These are phyloP conservation scores for Harpalus rufipes DNA, from an alignment of 2,888 invertebrate genomes.

Conservation along the genomic window DNA sequence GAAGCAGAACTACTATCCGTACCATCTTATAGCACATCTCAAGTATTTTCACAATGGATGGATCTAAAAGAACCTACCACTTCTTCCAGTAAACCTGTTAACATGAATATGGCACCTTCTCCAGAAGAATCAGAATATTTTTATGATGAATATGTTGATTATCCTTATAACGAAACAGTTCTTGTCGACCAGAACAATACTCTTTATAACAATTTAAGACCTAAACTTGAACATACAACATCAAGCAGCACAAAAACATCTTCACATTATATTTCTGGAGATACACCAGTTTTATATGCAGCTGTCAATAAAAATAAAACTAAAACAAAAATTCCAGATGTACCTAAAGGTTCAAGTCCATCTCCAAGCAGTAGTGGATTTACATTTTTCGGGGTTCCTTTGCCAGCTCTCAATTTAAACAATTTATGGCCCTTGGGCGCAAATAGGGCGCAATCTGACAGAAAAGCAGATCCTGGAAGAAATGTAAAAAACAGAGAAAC, in stretches of 20 bases:
- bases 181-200: slow-evolving; percentile 71
- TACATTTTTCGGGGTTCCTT: slow-evolving; percentile 91
- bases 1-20: slow-evolving; percentile 82
- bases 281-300: slow-evolving; percentile 82
- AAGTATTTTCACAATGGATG: slow-evolving; percentile 81
- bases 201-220: slow-evolving; percentile 71
- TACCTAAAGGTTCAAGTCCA: slow-evolving; percentile 73
- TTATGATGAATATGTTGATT: slow-evolving; percentile 90
- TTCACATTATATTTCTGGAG: slow-evolving; percentile 79
- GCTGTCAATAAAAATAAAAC: slow-evolving; percentile 76
- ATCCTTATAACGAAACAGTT: slow-evolving; percentile 83
- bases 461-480: slow-evolving; percentile 73
- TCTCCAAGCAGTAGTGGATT: slow-evolving; percentile 83
- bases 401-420: slow-evolving; percentile 86
- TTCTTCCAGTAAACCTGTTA: slow-evolving; percentile 77
- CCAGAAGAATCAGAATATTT: slow-evolving; percentile 90
- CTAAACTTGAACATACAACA: slow-evolving; percentile 69
- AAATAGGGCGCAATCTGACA: slow-evolving; percentile 75
- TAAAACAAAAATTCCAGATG: slow-evolving; percentile 70
- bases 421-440: slow-evolving; percentile 79
- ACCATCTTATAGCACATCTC: slow-evolving; percentile 79
- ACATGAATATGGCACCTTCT: slow-evolving; percentile 80
- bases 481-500: slow-evolving; percentile 75
- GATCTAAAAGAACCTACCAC: slow-evolving; percentile 78
- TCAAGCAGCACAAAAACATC: slow-evolving; percentile 70